Base-by-base conservation (phyloP, 2,888 invertebrate genomes). In the Plutella xylostella region DNA sequence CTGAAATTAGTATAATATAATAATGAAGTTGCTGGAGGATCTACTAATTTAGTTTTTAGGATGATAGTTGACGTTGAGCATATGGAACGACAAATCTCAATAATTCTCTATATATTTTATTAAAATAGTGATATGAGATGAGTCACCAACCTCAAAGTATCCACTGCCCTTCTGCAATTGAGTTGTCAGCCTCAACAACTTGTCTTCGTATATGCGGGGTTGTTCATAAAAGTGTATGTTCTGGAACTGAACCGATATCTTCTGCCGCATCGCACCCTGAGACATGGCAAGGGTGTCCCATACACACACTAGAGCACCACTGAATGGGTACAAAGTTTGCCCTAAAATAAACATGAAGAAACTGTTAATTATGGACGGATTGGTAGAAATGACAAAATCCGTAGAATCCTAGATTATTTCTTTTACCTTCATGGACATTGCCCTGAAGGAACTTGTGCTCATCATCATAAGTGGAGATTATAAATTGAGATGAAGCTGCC, bases 221-320 rank as follows among this genome's bases (percentile, higher is more conserved):
- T 42, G 42, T 30, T 30, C 42, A 19, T 31, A 19, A 9, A 42
- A 19, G 21, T 42, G 42, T 9, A 42, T 18, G 18, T 42, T 42
- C 12, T 42, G 19, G 12, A 42, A 42, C 21, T 30, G 19, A 1
- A 42, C 42, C 6, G 42, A 42, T 7, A 42, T 5, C 9, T 19
- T 20, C 4, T 18, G 30, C 9, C 42, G 42, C 17, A 7, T 20
- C 19, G 15, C 30, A 6, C 31, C 42, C 6, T 19, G 19, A 11
- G 14, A 12, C 42, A 42, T 42, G 6, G 31, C 42, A 28, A 42
- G 30, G 3, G 42, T 42, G 31, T 42, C 42, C 42, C 42, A 42
- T 7, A 20, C 42, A 17, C 31, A 42, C 5, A 42, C 20, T 4
- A 42, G 31, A 12, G 42, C 42, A 7, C 30, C 42, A 19, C 42